Conservation (phyloP, 2,113 vertebrate genomes). For the Rynchops niger region DNA sequence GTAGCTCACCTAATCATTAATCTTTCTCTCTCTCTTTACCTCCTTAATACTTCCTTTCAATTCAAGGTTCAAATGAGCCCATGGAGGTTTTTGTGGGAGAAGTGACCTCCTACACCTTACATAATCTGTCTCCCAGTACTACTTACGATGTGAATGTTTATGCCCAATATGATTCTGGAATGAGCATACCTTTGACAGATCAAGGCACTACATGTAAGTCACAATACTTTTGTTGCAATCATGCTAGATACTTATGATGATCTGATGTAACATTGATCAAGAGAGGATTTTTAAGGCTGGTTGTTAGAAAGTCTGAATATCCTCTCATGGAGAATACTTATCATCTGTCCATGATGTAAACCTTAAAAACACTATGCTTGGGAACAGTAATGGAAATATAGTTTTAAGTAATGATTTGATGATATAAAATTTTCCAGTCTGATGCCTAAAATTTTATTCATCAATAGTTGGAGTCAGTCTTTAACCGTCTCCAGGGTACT, state of each 20-base stretch:
- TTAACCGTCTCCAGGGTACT: neutral
- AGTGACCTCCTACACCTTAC: conserved; percentile 87
- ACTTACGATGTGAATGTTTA: conserved; percentile 90
- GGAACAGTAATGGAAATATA: neutral
- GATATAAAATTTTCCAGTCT: neutral
- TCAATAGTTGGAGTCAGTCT: neutral
- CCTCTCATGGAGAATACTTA: neutral
- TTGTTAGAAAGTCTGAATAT: neutral
- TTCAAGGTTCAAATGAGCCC: conserved; percentile 81
- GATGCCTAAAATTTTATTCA: neutral
- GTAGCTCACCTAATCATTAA: neutral
- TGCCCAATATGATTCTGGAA: conserved; percentile 89
- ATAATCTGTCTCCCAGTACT: conserved; percentile 92
- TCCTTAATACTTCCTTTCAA: neutral
- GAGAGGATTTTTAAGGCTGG: neutral
- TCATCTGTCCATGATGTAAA: neutral
- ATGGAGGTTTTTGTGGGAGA: conserved; percentile 93
- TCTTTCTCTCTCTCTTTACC: neutral
- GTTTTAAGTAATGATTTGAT: neutral
- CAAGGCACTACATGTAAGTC: conserved; percentile 92
- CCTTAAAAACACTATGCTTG: neutral
- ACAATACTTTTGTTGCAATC: neutral
- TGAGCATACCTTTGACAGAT: conserved; percentile 83
- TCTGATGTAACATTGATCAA: neutral
- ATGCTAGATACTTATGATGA: neutral